Evolutionary conservation across 2,113 vertebrate species (phyloP).

Genomic region (Paracanthobrama guichenoti): DNA sequence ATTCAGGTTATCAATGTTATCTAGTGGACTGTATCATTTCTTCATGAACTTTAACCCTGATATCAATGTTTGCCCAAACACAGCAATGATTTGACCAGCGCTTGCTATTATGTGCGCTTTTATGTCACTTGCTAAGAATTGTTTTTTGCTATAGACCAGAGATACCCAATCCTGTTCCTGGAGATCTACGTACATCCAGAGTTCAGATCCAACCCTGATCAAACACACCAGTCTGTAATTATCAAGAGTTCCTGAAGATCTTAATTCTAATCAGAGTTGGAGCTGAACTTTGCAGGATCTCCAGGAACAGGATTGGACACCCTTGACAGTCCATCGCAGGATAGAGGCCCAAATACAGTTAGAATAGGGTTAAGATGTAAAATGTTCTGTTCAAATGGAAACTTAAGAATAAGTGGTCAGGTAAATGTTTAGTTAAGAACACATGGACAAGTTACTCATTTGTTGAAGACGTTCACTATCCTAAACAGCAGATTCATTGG

Average conservation of each 20-base stretch:
- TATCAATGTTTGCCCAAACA: background rate
- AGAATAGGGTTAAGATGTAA: background rate
- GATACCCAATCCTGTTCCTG: too few species aligned
- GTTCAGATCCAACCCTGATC: too few species aligned
- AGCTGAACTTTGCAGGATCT: too few species aligned
- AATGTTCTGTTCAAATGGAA: background rate
- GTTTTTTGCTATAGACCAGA: background rate
- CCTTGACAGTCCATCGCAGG: background rate
- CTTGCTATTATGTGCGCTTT: background rate
- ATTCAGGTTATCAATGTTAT: background rate
- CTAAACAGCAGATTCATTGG: background rate
- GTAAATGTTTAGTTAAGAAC: background rate
- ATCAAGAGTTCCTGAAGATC: too few species aligned
- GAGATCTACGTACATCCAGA: too few species aligned
- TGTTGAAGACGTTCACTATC: background rate
- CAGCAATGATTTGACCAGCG: background rate
- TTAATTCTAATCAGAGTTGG: too few species aligned
- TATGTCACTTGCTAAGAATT: background rate
- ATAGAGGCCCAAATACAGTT: background rate
- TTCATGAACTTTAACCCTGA: background rate
- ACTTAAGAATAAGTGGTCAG: background rate
- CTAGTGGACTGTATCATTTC: background rate
- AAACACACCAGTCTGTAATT: too few species aligned
- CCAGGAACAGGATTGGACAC: too few species aligned
- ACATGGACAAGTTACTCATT: background rate